These are phyloP conservation scores for Penaeus chinensis DNA, from an alignment of 1,140 invertebrate genomes.

Conservation along the genomic window DNA sequence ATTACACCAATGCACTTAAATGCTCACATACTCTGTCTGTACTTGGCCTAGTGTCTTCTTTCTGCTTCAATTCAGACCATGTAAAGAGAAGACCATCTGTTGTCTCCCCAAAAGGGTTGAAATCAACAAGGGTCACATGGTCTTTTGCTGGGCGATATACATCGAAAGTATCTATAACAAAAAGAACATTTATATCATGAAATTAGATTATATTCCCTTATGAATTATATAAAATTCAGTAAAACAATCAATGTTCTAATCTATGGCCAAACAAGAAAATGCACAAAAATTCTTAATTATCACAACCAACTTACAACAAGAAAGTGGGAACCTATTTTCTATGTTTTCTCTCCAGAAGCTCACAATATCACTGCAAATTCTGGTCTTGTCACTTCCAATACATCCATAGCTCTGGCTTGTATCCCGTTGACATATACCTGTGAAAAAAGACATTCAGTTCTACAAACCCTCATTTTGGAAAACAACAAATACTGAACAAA, in stretches of 20 bases:
- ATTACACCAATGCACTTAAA: not conserved
- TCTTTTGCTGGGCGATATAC: slow-evolving; percentile 47
- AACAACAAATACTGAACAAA: too few relatives aligned
- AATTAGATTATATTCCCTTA: too few relatives aligned
- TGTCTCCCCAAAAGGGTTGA: slow-evolving; percentile 47
- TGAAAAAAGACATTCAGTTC: not conserved
- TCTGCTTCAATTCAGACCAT: slow-evolving; percentile 29
- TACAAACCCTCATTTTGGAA: too few relatives aligned
- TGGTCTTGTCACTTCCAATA: slow-evolving; percentile 28
- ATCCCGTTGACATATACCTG: slow-evolving; percentile 53
- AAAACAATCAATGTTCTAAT: too few relatives aligned
- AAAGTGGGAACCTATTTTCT: slow-evolving; percentile 46
- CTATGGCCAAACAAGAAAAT: too few relatives aligned
- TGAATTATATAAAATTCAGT: too few relatives aligned
- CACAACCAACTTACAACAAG: slow-evolving; percentile 24
- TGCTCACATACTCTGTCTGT: slow-evolving; percentile 21
- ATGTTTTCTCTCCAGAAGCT: slow-evolving; percentile 52
- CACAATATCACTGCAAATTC: slow-evolving; percentile 47
- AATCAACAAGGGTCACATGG: slow-evolving; percentile 40
- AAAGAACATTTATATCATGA: not conserved
- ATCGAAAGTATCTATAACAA: slow-evolving; percentile 38
- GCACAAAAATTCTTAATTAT: not conserved
- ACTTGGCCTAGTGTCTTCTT: slow-evolving; percentile 11
- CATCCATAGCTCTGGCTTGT: slow-evolving; percentile 43
- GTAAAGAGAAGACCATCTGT: slow-evolving; percentile 42